These are phyloP conservation scores for Micromys minutus DNA, from an alignment of 2,113 vertebrate genomes.

Conservation along the genomic window DNA sequence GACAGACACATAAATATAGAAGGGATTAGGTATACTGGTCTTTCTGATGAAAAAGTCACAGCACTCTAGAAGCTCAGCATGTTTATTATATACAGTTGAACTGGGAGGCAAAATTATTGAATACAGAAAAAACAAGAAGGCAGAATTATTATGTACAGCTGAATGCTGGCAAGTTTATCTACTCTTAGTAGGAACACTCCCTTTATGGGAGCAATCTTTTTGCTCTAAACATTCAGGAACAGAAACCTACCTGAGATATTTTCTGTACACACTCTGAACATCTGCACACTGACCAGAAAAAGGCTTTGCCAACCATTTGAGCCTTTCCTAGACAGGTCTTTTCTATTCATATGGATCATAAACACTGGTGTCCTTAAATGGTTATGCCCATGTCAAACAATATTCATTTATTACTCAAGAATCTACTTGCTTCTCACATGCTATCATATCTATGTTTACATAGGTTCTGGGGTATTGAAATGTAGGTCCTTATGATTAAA, in stretches of 20 bases:
- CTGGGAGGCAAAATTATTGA: not conserved
- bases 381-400: not conserved
- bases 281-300: not conserved
- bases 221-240: not conserved
- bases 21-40: not conserved
- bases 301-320: not conserved
- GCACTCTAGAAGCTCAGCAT: not conserved
- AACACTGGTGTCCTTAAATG: not conserved
- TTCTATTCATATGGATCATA: not conserved
- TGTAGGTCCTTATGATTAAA: not conserved
- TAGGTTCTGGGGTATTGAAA: not conserved
- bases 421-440: not conserved
- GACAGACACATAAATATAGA: not conserved
- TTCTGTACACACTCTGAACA: not conserved
- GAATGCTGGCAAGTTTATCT: not conserved
- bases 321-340: not conserved
- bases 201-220: not conserved
- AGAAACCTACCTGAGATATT: not conserved
- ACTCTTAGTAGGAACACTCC: not conserved
- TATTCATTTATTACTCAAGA: not conserved
- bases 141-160: not conserved
- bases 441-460: not conserved
- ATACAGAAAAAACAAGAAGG: not conserved
- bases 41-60: not conserved
- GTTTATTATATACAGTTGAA: not conserved